Percentiles rank a stretch among this genome's conserved stretches.
Evolutionary conservation across 2,888 invertebrate species (phyloP).

Genomic region (Chrysolina oricalcia): DNA sequence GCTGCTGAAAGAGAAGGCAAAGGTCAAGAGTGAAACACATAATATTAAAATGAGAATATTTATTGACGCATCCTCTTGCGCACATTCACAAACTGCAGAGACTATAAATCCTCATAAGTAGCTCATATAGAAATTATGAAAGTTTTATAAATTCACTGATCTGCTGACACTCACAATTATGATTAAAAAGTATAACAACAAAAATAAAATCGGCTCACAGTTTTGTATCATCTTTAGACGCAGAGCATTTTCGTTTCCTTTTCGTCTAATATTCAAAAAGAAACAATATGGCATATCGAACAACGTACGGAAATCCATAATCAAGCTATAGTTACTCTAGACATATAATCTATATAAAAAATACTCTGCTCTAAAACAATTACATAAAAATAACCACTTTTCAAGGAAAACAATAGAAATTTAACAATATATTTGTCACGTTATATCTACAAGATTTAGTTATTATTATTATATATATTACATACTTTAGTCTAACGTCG

Average conservation of each 20-base stretch:
- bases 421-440: slow-evolving; percentile 70
- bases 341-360: slow-evolving; percentile 51
- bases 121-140: slow-evolving; percentile 65
- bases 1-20: too few relatives aligned
- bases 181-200: slow-evolving; percentile 59
- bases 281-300: slow-evolving; percentile 51
- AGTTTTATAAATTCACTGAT: slow-evolving; percentile 64
- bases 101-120: slow-evolving; percentile 63
- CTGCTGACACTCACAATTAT: slow-evolving; percentile 63
- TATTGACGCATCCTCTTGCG: slow-evolving; percentile 64
- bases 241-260: slow-evolving; percentile 56
- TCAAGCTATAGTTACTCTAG: slow-evolving; percentile 44
- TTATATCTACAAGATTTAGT: slow-evolving; percentile 70
- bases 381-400: slow-evolving; percentile 59
- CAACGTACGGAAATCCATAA: slow-evolving; percentile 37
- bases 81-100: slow-evolving; percentile 66
- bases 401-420: slow-evolving; percentile 65
- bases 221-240: slow-evolving; percentile 56
- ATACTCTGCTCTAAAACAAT: slow-evolving; percentile 57
- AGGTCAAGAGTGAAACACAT: slow-evolving; percentile 31
- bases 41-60: slow-evolving; percentile 67
- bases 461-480: slow-evolving; percentile 64
- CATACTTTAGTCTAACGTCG: slow-evolving; percentile 67
- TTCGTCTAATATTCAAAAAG: slow-evolving; percentile 48
- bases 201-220: slow-evolving; percentile 59